Base-by-base conservation (phyloP, 2,888 invertebrate genomes). In the Chrysodeixis includens region DNA sequence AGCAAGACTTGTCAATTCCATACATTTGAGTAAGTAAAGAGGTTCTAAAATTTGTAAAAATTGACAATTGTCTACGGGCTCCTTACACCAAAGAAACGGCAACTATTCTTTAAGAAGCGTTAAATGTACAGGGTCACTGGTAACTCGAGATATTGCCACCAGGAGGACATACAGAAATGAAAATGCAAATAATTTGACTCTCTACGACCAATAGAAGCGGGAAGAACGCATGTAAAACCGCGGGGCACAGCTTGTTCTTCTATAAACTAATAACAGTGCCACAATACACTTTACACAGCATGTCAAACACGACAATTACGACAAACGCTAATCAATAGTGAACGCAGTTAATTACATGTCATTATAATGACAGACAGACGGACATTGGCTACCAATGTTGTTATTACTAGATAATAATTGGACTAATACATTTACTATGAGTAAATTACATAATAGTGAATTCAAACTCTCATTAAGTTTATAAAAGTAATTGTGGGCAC, bases 281-380 rank as follows among this genome's bases (percentile, higher is more conserved):
- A 40, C 14, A 40, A 40, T 40, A 14, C 14, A 10, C 40, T 6
- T 40, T 40, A n/a, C 14, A 14, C 5, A 40, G 6, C 40, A 40
- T 40, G n/a, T n/a, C n/a, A 40, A 40, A 40, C 4, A n/a, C 40
- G n/a, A 40, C n/a, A n/a, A 40, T 35, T 14, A 35, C 4, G 14
- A 40, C 40, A 6, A 40, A n/a, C n/a, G 40, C n/a, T n/a, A 40
- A 40, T 40, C 40, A 40, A 40, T 40, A 40, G 3, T n/a, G 40
- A n/a, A 40, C 40, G 40, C n/a, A 40, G 40, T 40, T 40, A 40
- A 40, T 40, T 40, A n/a, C 40, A 40, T n/a, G n/a, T n/a, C n/a
- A n/a, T 40, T 40, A n/a, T 40, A 40, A 40, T 40, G n/a, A 40
- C n/a, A n/a, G 40, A 12, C 35, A 14, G 40, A n/a, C n/a, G n/a